Percentiles rank a stretch among this genome's conserved stretches.
These are phyloP conservation scores for Dorcus hopei DNA, from an alignment of 2,888 invertebrate species.

Conservation along the genomic window DNA sequence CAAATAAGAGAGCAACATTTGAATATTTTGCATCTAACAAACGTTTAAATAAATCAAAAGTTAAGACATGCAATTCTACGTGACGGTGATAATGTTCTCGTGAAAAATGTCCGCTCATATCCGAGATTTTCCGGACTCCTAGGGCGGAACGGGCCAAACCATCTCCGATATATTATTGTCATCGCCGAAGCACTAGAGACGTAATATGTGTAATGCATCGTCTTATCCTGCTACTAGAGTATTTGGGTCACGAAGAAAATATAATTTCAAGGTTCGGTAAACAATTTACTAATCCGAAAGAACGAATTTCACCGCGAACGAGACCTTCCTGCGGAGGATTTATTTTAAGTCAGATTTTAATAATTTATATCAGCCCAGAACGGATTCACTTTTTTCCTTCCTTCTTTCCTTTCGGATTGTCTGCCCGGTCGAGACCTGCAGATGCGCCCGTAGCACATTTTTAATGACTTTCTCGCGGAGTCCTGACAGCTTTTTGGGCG, in stretches of 20 bases:
- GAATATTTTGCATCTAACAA: no score
- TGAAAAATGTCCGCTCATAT: no score
- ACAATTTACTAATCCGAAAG: conserved; percentile 23
- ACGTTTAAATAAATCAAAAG: no score
- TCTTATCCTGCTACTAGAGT: background rate
- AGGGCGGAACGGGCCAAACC: no score
- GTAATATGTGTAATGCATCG: no score
- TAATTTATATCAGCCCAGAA: conserved; percentile 15
- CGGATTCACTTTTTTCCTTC: conserved; percentile 9
- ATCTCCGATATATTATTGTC: no score
- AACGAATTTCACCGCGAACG: conserved; percentile 13
- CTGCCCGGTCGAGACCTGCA: conserved; percentile 3
- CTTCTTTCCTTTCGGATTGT: background rate
- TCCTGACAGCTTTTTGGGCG: background rate
- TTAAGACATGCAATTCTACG: no score
- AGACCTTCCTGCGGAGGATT: conserved; percentile 14
- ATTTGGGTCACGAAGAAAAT: conserved; percentile 21
- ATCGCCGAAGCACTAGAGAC: no score
- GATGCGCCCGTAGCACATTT: conserved; percentile 9
- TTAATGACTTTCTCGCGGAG: conserved; percentile 13
- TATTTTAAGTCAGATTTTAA: conserved; percentile 16
- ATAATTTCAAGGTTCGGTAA: conserved; percentile 23
- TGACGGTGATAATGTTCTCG: no score
- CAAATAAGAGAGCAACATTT: no score
- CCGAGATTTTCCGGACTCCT: no score